A percentile compares a stretch with the other conserved stretches of the same genome.
These are phyloP conservation scores for Neomonachus schauinslandi DNA, from an alignment of 2,113 vertebrate species.

Conservation along the genomic window DNA sequence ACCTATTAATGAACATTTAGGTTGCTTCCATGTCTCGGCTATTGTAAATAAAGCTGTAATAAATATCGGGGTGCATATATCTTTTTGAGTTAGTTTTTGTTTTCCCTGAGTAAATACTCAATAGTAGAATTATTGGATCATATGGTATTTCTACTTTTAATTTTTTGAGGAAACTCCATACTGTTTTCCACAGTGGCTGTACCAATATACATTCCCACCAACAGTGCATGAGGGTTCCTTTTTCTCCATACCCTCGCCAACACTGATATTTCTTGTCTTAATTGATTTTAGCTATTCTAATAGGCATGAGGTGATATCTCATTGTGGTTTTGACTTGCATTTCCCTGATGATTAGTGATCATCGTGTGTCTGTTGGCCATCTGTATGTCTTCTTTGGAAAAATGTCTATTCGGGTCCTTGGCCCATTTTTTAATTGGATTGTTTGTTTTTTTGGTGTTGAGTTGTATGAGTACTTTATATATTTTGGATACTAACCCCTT, in stretches of 20 bases:
- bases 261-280: background rate
- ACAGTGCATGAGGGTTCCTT: background rate
- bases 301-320: background rate
- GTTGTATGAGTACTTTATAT: background rate
- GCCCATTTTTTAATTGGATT: background rate
- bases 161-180: background rate
- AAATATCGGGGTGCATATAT: background rate
- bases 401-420: background rate
- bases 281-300: background rate
- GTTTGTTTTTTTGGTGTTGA: background rate
- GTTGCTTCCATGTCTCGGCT: background rate
- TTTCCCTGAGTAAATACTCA: background rate
- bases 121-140: background rate
- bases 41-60: background rate
- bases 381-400: background rate
- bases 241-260: background rate
- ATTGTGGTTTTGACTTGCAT: background rate
- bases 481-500: background rate
- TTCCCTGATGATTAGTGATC: background rate
- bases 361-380: background rate
- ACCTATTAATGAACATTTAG: background rate
- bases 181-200: background rate
- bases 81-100: background rate
- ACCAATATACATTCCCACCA: background rate
- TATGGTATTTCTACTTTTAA: background rate